These are phyloP conservation scores for Dendrolimus kikuchii DNA, from an alignment of 1,140 invertebrate species.

Conservation along the genomic window DNA sequence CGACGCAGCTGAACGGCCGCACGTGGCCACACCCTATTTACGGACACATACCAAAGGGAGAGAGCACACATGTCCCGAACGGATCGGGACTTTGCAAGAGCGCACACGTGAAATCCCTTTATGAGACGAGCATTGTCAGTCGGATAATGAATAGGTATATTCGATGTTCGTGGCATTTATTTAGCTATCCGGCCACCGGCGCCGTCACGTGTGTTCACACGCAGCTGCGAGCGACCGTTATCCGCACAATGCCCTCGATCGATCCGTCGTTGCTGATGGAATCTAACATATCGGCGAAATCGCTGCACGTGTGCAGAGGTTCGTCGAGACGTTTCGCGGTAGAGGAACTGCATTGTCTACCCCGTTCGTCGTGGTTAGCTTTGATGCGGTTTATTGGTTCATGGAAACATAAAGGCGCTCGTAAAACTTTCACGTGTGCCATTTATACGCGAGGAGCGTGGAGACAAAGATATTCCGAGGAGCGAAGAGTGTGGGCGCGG, in stretches of 20 bases:
- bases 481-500: conserved; percentile 48
- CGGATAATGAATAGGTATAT: conserved; percentile 63
- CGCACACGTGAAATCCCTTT: conserved; percentile 70
- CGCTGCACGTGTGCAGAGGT: conserved; percentile 62
- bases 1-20: conserved; percentile 64
- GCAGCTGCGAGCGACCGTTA: conserved; percentile 69
- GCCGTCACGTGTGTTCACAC: conserved; percentile 57
- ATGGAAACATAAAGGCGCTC: conserved; percentile 61
- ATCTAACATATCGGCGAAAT: conserved; percentile 62
- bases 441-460: conserved; percentile 53
- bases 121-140: conserved; percentile 62
- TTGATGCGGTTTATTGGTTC: conserved; percentile 43
- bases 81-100: conserved; percentile 63
- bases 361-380: conserved; percentile 16
- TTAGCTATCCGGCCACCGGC: conserved; percentile 66
- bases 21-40: conserved; percentile 71
- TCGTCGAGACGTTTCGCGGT: conserved; percentile 48
- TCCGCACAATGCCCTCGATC: conserved; percentile 67
- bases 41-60: conserved; percentile 61
- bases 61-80: conserved; percentile 66
- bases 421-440: conserved; percentile 67
- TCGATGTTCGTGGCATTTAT: conserved; percentile 54
- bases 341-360: conserved; percentile 47
- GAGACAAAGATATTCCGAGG: conserved; percentile 62
- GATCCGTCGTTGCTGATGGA: conserved; percentile 51